Evolutionary conservation across 2,113 vertebrate species (phyloP).

Genomic region (Plotosus lineatus): DNA sequence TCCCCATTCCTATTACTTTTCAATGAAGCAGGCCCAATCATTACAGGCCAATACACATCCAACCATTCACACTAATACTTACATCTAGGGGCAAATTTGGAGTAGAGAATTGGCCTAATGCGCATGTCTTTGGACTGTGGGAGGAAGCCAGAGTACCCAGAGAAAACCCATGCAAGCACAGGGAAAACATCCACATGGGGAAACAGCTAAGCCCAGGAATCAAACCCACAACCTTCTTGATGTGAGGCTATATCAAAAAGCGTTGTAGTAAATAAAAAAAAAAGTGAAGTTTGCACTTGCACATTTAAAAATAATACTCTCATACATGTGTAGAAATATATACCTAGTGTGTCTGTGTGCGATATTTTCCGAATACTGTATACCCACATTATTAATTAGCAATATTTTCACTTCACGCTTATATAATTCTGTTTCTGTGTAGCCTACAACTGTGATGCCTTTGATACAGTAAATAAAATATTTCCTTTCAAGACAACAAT

Average conservation of each 20-base stretch:
- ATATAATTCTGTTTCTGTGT: not conserved
- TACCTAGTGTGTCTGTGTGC: not conserved
- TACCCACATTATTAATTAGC: not conserved
- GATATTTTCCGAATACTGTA: slow-evolving; percentile 10
- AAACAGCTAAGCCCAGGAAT: no score
- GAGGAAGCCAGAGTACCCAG: no score
- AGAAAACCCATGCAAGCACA: no score
- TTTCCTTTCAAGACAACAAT: not conserved
- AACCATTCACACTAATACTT: no score
- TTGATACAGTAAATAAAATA: not conserved
- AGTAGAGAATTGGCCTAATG: no score
- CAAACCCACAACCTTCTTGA: no score
- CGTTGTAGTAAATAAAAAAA: not conserved
- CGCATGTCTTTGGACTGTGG: no score
- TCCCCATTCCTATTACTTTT: not conserved
- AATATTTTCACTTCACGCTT: not conserved
- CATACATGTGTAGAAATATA: no score
- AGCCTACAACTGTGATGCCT: not conserved
- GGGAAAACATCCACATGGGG: no score
- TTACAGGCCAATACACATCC: no score
- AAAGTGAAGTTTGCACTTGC: not conserved
- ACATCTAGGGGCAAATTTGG: no score
- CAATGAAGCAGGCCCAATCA: not conserved
- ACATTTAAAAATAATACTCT: no score
- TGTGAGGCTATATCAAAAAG: not conserved